Evolutionary conservation across 2,113 vertebrate species (phyloP), one percentile per base, ranked within the genome.

Genomic region (Xiphophorus maculatus): DNA sequence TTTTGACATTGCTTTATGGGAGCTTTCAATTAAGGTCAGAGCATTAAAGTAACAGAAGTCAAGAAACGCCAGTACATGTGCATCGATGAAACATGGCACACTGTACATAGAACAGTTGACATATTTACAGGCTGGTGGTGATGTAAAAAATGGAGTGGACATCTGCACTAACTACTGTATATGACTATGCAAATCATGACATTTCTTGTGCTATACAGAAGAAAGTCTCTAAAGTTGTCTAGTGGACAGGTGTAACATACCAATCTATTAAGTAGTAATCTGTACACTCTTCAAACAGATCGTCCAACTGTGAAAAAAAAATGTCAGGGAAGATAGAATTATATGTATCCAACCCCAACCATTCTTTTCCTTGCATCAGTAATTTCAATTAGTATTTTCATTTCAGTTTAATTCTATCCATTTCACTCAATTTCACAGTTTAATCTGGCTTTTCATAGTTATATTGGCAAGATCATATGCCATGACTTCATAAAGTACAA

Each of bases 391-490:
- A 65, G 40, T 82, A 69, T 80, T 82, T 85, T 76, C 30, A 85
- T 67, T 85, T 66, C 42, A 19, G 58, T 44, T 33, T 19, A 71
- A 71, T 70, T 79, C 71, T 19, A 32, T 63, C 73, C 27, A 81
- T 89, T 89, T 74, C 40, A 63, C 66, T 77, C 28, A 66, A 79
- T 87, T 80, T 86, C 77, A 83, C 79, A 74, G 70, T 71, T 33
- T 77, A 74, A 83, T 84, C 17, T 71, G 67, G 64, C 66, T 77
- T 44, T 71, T 74, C 62, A 74, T 69, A 71, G 64, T 66, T 44
- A 35, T 44, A 42, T 42, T 70, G 40, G 54, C 22, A 73, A 27
- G 54, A 40, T 6, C 30, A 3, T 42, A 69, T 70, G 25, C 66
- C 35, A 54, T 22, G 63, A 22, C 29, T 17, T 51, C 29, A 14